Conservation (phyloP, 2,888 invertebrate genomes). For the Proisotoma minuta region DNA sequence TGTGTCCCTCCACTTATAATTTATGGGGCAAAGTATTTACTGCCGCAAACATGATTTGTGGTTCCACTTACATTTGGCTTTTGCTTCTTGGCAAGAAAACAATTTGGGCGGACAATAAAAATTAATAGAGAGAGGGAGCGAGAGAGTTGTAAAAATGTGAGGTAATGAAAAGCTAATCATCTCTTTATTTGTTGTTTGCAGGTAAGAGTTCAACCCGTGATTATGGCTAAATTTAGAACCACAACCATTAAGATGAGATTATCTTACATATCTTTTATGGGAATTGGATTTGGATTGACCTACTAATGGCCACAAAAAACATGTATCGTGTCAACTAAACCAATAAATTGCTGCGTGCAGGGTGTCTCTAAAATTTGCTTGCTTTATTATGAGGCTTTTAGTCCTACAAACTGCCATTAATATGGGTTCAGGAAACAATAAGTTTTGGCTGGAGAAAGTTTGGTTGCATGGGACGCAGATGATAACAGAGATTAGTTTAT, state of each 20-base stretch:
- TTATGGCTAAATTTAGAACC: conserved; percentile 1
- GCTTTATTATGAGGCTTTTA: no score
- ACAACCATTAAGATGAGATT: conserved; percentile 2
- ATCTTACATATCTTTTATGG: no score
- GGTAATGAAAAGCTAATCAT: conserved; percentile 4
- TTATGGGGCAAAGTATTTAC: not conserved
- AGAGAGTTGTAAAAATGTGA: not conserved
- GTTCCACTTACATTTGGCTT: not conserved
- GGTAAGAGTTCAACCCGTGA: conserved; percentile 3
- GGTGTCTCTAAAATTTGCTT: no score
- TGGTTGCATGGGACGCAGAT: not conserved
- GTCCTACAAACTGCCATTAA: no score
- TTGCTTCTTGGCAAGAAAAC: not conserved
- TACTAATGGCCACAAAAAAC: conserved; percentile 4
- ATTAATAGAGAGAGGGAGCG: not conserved
- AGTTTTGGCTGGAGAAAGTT: no score
- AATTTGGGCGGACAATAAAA: conserved; percentile 5
- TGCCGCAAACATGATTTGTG: conserved; percentile 4
- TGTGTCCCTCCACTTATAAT: not conserved
- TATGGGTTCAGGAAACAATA: no score
- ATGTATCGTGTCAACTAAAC: no score
- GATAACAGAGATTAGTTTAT: conserved; percentile 7
- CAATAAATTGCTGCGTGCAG: no score
- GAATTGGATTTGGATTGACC: not conserved
- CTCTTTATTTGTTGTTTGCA: not conserved